Conservation (phyloP, 2,888 invertebrate species). For the Ophion ventricosus region DNA sequence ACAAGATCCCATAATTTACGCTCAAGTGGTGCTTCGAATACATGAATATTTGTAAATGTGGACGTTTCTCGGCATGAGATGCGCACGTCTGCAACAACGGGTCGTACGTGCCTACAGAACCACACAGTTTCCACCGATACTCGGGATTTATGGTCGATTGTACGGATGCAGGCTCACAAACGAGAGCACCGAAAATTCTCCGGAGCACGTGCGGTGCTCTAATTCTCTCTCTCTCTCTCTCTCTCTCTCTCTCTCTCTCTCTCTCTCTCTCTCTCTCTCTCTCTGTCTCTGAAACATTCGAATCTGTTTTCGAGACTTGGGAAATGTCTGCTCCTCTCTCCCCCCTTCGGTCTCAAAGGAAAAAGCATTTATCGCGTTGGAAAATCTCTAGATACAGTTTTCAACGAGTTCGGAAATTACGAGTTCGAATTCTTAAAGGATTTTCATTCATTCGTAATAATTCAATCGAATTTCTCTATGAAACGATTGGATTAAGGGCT, state of each 20-base stretch:
- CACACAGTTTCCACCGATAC: slow-evolving; percentile 12
- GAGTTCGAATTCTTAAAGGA: too few species aligned
- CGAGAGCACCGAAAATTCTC: slow-evolving; percentile 3
- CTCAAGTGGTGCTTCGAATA: not conserved
- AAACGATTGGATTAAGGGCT: too few species aligned
- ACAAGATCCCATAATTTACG: slow-evolving; percentile 6
- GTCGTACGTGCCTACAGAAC: slow-evolving; percentile 55
- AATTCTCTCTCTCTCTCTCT: slow-evolving; percentile 33
- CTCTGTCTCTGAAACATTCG: not conserved
- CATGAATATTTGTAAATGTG: slow-evolving; percentile 7
- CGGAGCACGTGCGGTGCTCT: slow-evolving; percentile 37
- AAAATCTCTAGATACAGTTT: too few species aligned
- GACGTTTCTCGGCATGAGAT: too few species aligned
- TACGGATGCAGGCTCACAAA: slow-evolving; percentile 8
- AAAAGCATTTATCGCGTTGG: too few species aligned
- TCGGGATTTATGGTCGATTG: slow-evolving; percentile 52
- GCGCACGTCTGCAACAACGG: not conserved
- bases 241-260: not conserved
- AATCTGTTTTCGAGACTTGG: not conserved
- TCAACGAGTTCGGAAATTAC: too few species aligned
- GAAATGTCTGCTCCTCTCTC: too few species aligned
- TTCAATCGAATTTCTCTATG: too few species aligned
- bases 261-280: not conserved
- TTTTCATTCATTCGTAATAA: too few species aligned
- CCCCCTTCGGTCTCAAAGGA: too few species aligned